phyloP scores from a whole-genome alignment of 2,797 vertebrate species.

The Saguinus oedipus region DNA sequence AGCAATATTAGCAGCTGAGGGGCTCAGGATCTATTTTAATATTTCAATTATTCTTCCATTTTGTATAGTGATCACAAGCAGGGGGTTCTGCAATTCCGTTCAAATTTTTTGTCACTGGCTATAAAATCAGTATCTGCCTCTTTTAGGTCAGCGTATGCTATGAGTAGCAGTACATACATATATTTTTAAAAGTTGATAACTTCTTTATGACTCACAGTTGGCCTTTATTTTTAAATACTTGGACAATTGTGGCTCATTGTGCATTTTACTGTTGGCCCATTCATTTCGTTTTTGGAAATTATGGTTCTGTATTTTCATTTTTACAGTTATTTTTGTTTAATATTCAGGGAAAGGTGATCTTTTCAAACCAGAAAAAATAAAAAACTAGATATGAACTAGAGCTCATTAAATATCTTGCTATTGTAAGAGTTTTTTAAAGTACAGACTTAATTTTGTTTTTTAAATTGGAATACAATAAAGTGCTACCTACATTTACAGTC shows the following conservation, averaged over 20 bases:
- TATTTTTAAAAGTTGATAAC: constrained; percentile 67
- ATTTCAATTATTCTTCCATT: constrained; percentile 78
- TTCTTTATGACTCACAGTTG: constrained; percentile 74
- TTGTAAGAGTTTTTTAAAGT: constrained; percentile 76
- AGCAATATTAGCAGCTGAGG: constrained; percentile 84
- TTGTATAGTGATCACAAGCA: constrained; percentile 73
- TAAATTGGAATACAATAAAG: constrained; percentile 78
- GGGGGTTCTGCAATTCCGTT: constrained; percentile 73
- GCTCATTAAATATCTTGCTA: constrained; percentile 75
- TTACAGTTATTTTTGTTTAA: constrained; percentile 81
- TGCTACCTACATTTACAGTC: constrained; percentile 65
- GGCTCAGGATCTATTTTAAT: constrained; percentile 83
- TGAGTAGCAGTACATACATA: constrained; percentile 70
- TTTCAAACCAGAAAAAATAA: constrained; percentile 79
- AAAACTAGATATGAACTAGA: constrained; percentile 80
- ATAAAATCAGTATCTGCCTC: constrained; percentile 78
- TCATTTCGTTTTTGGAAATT: constrained; percentile 84
- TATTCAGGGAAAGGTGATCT: constrained; percentile 87
- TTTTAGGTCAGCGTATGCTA: constrained; percentile 71
- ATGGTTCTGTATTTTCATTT: constrained; percentile 83
- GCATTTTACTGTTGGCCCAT: constrained; percentile 86
- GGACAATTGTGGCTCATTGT: constrained; percentile 82
- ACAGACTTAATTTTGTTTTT: constrained; percentile 73
- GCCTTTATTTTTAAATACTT: constrained; percentile 75
- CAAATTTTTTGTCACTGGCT: constrained; percentile 66